These are phyloP conservation scores for Rhogogaster chlorosoma DNA, from an alignment of 2,888 invertebrate genomes.

Conservation along the genomic window DNA sequence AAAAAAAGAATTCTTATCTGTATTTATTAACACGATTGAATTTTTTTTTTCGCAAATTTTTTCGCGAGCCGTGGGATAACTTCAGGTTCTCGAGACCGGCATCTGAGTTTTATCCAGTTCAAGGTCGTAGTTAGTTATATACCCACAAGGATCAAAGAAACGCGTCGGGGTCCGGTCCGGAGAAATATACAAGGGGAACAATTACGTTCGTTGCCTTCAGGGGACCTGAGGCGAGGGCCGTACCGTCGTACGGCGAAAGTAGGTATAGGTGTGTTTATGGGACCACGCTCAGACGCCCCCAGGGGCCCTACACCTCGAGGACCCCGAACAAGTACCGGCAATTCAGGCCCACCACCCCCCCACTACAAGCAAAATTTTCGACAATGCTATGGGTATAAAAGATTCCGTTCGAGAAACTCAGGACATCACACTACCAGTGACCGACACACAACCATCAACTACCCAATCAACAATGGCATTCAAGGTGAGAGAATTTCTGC, in stretches of 20 bases:
- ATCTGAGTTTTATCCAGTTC: constrained; percentile 31
- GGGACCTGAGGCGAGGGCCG: constrained; percentile 43
- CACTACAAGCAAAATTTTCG: constrained; percentile 61
- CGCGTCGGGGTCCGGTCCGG: background rate
- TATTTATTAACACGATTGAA: too few species aligned
- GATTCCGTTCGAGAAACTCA: constrained; percentile 59
- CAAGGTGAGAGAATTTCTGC: constrained; percentile 54
- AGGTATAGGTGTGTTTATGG: constrained; percentile 7
- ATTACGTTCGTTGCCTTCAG: constrained; percentile 16
- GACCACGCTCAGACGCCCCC: constrained; percentile 5
- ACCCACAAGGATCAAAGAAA: constrained; percentile 9
- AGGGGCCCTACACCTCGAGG: constrained; percentile 23
- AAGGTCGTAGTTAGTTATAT: constrained; percentile 38
- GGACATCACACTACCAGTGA: constrained; percentile 47
- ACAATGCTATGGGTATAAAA: constrained; percentile 65
- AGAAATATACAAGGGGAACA: constrained; percentile 24
- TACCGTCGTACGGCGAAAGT: constrained; percentile 40
- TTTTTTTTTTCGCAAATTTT: background rate
- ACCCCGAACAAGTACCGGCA: constrained; percentile 7
- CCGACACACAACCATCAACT: constrained; percentile 51
- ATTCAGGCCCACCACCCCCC: constrained; percentile 51
- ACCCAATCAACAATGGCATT: constrained; percentile 58
- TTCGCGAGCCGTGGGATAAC: constrained; percentile 1
- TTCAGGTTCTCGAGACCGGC: background rate
- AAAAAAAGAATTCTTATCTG: background rate